Conservation (phyloP, 2,797 vertebrate species). For the Microctenopoma steveboyesi region DNA sequence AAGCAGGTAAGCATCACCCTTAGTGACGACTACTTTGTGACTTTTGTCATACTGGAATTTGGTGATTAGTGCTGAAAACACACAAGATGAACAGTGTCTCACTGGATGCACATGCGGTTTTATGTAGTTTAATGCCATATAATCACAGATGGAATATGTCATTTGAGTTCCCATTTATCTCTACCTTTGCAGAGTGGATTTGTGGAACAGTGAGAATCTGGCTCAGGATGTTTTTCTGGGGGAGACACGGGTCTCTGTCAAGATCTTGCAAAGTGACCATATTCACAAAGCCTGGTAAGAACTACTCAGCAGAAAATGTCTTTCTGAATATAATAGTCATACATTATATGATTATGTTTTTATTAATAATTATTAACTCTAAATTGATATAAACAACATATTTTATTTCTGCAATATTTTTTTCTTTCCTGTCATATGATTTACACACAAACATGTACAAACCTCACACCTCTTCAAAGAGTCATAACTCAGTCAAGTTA, state of each 20-base stretch:
- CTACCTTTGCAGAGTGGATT: conserved; percentile 89
- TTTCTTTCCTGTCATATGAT: background rate
- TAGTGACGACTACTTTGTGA: conserved; percentile 7
- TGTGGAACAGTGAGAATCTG: conserved; percentile 98
- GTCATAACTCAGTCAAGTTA: background rate
- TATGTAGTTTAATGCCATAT: background rate
- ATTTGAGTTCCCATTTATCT: conserved; percentile 30
- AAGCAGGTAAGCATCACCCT: conserved; percentile 56
- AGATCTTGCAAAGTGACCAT: conserved; percentile 89
- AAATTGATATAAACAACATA: too few relatives aligned
- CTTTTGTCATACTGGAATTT: conserved; percentile 20
- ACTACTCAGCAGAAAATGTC: background rate
- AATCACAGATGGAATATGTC: conserved; percentile 4
- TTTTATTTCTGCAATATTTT: too few relatives aligned
- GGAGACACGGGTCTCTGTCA: conserved; percentile 94
- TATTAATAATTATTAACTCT: background rate
- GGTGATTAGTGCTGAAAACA: conserved; percentile 43
- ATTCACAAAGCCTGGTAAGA: conserved; percentile 94
- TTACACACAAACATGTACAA: background rate
- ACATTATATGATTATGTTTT: background rate
- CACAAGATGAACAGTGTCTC: conserved; percentile 1
- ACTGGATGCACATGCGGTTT: conserved; percentile 1
- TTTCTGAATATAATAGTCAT: background rate
- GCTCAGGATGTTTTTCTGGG: conserved; percentile 96
- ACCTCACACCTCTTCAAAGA: background rate